phyloP scores from a whole-genome alignment of 2,113 vertebrate species.

The Malurus alboscapulatus region DNA sequence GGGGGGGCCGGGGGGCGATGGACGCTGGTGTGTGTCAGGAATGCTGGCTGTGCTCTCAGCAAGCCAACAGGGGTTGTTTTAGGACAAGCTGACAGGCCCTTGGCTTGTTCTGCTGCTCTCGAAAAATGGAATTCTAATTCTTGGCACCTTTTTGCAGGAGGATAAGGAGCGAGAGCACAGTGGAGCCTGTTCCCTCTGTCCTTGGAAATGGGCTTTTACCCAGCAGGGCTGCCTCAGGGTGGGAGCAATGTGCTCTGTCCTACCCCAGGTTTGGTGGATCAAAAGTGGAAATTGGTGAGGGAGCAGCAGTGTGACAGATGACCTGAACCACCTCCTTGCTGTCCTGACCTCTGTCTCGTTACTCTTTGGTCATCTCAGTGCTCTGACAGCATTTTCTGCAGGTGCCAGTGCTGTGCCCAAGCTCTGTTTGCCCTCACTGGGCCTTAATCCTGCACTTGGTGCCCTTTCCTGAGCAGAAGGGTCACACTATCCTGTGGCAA shows the following conservation, averaged over 20 bases:
- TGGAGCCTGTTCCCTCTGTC: background rate
- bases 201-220: constrained; percentile 14
- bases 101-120: constrained; percentile 54
- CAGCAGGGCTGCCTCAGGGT: background rate
- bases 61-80: constrained; percentile 43
- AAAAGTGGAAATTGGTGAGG: background rate
- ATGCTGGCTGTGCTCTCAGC: background rate
- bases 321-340: background rate
- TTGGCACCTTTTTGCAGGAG: constrained; percentile 41
- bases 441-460: fast-evolving
- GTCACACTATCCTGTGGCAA: background rate
- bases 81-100: constrained; percentile 61
- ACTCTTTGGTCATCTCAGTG: background rate
- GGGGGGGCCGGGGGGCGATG: background rate
- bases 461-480: background rate
- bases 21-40: constrained; percentile 30
- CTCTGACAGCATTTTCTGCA: background rate
- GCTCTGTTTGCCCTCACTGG: background rate
- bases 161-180: background rate
- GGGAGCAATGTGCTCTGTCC: background rate
- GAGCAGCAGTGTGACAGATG: fast-evolving
- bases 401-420: background rate
- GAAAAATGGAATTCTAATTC: constrained; percentile 49
- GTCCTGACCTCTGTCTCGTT: background rate
- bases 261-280: background rate